These are phyloP conservation scores for Orussus abietinus DNA, from an alignment of 1,140 invertebrate species.

Conservation along the genomic window DNA sequence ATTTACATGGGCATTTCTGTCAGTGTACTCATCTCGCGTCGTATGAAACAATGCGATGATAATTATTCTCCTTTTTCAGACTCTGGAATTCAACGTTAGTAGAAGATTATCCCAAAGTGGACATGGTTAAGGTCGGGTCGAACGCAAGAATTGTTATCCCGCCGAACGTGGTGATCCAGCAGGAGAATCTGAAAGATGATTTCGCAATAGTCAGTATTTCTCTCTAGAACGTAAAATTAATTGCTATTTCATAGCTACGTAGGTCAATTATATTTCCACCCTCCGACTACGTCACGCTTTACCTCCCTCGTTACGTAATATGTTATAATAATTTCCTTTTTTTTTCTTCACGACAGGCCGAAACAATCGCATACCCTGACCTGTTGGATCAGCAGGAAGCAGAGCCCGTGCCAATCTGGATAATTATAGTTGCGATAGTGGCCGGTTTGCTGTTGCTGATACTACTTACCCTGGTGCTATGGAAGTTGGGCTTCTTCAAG, in stretches of 20 bases:
- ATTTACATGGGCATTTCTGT: too few relatives aligned
- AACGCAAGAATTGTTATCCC: slow-evolving; percentile 70
- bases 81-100: slow-evolving; percentile 90
- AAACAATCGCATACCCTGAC: slow-evolving; percentile 78
- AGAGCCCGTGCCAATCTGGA: slow-evolving; percentile 73
- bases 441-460: slow-evolving; percentile 76
- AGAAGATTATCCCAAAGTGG: slow-evolving; percentile 81
- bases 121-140: slow-evolving; percentile 77
- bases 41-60: too few relatives aligned
- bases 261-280: too few relatives aligned
- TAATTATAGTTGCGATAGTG: slow-evolving; percentile 76
- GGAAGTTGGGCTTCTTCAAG: slow-evolving; percentile 89
- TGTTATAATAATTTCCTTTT: slow-evolving; percentile 14
- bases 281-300: too few relatives aligned
- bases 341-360: slow-evolving; percentile 63
- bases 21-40: too few relatives aligned
- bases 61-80: slow-evolving; percentile 41
- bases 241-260: slow-evolving; percentile 7
- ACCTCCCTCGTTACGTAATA: too few relatives aligned
- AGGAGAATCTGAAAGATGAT: slow-evolving; percentile 66
- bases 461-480: slow-evolving; percentile 70
- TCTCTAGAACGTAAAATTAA: slow-evolving; percentile 12
- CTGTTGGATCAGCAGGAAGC: slow-evolving; percentile 62
- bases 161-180: slow-evolving; percentile 66
- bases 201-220: slow-evolving; percentile 55